Conservation (phyloP, 2,113 vertebrate genomes). For the Limnothrissa miodon region DNA sequence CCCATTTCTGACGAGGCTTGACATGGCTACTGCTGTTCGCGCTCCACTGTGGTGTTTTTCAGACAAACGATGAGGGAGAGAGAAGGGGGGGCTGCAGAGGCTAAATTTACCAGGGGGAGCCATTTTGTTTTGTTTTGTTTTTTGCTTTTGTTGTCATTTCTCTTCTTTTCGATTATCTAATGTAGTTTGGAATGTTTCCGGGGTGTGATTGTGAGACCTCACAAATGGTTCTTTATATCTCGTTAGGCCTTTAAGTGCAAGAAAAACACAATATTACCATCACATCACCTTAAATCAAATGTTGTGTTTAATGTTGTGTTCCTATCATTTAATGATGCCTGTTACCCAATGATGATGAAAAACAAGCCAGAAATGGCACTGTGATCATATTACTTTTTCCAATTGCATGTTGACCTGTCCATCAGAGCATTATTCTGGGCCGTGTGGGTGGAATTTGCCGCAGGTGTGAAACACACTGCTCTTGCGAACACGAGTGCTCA, state of each 20-base stretch:
- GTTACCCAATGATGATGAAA: neutral
- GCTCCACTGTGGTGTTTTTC: neutral
- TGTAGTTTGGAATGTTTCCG: neutral
- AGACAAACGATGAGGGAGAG: neutral
- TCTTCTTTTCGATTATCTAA: neutral
- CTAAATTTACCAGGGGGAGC: slow-evolving; percentile 22
- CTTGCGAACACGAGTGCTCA: neutral
- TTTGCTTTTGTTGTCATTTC: neutral
- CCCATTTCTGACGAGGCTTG: slow-evolving; percentile 63
- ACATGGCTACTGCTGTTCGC: slow-evolving; percentile 47
- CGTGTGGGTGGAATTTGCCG: neutral
- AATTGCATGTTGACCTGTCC: neutral
- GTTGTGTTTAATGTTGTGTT: no score
- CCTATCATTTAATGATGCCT: neutral
- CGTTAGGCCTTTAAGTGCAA: neutral
- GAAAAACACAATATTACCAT: neutral
- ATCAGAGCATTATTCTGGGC: neutral
- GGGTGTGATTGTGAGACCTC: neutral
- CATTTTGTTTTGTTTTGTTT: neutral
- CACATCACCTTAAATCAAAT: no score
- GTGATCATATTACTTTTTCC: neutral
- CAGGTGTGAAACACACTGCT: neutral
- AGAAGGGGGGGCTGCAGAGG: neutral
- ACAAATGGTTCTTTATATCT: no score
- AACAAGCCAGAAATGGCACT: neutral